Evolutionary conservation across 2,797 vertebrate species (phyloP), one percentile per base, ranked within the genome.

Genomic region (Astyanax mexicanus): DNA sequence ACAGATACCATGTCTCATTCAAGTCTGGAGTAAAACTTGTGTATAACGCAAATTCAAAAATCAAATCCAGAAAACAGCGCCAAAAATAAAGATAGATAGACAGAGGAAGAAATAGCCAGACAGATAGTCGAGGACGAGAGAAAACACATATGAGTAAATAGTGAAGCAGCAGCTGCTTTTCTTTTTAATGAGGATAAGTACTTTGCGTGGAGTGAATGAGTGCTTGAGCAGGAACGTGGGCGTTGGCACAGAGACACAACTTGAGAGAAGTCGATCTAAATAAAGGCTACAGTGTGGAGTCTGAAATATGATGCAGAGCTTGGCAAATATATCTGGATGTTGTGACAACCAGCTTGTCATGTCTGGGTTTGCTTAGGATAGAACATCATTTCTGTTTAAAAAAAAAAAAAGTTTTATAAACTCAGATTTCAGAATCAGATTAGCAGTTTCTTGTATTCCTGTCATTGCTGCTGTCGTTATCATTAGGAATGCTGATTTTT

Each of bases 51-150:
- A n/a, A n/a, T n/a, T n/a, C n/a, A n/a, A n/a, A n/a, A n/a, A n/a
- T n/a, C n/a, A n/a, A n/a, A n/a, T n/a, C n/a, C n/a, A n/a, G n/a
- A n/a, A n/a, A n/a, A n/a, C n/a, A 54, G 25, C 27, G 19, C 17
- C 55, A 42, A 9, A 37, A 15, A 23, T 55, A 62, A 45, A 77
- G 55, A 76, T 32, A 64, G 32, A 27, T 37, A 58, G 52, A 72
- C 17, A 11, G 3, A 52, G 65, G 29, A n/a, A 67, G 27, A 4
- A 70, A 37, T 6, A n/a, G 37, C 2, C n/a, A 21, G 37, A 44
- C 25, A 17, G 37, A 44, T 25, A 17, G 25, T 15, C 27, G 29
- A n/a, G 38, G 52, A 51, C 27, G 25, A 62, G 35, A 40, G 58
- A 40, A 64, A 52, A 68, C 44, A 13, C 58, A 67, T 19, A 75